Conservation (phyloP, 2,113 vertebrate genomes). For the Paralichthys olivaceus region DNA sequence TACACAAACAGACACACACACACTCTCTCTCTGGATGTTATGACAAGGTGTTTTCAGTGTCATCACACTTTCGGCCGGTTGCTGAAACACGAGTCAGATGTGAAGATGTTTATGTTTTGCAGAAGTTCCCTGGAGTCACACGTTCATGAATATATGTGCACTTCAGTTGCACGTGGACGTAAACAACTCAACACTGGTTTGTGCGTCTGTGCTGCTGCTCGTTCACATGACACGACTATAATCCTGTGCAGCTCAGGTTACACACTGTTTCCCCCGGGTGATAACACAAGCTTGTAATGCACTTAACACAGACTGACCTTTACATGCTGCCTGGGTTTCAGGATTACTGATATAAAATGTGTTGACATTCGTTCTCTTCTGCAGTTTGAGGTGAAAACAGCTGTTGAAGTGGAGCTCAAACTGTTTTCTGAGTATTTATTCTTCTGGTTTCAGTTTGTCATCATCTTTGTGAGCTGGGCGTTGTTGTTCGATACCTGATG, state of each 20-base stretch:
- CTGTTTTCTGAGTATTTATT: too few species aligned
- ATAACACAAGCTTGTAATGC: constrained; percentile 56
- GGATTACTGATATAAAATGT: constrained; percentile 3
- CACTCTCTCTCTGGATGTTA: background rate
- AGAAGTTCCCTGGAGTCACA: background rate
- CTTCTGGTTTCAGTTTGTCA: too few species aligned
- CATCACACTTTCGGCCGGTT: constrained; percentile 12
- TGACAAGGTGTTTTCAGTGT: background rate
- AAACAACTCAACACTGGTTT: background rate
- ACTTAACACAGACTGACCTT: constrained; percentile 64
- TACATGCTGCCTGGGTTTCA: constrained; percentile 16
- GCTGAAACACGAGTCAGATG: background rate
- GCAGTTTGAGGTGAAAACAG: background rate
- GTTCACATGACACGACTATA: background rate
- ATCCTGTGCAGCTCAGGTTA: constrained; percentile 51
- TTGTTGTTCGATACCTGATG: too few species aligned
- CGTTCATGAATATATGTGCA: too few species aligned
- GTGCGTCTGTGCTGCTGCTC: background rate
- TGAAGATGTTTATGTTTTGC: constrained; percentile 15
- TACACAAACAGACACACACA: constrained; percentile 14
- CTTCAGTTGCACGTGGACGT: too few species aligned
- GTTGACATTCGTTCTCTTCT: background rate
- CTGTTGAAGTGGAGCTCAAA: too few species aligned
- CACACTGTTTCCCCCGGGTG: constrained; percentile 27
- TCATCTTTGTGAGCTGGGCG: too few species aligned